A percentile compares a stretch with the other conserved stretches of the same genome.
Conservation (phyloP, 2,113 vertebrate species). For the Leptobrachium ailaonicum region DNA sequence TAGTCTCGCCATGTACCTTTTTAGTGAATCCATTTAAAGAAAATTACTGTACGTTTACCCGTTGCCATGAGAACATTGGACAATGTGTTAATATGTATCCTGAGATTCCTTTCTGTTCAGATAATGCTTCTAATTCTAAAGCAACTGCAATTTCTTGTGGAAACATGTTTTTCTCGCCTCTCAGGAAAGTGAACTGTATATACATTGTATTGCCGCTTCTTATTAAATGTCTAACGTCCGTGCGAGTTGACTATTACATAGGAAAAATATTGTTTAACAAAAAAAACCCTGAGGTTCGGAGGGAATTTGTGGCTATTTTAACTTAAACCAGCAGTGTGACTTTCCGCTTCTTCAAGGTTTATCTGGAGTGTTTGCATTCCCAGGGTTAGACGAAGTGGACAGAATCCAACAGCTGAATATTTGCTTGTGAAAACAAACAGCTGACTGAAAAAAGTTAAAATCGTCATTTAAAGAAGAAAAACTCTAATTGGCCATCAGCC, state of each 20-base stretch:
- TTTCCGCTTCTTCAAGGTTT: neutral
- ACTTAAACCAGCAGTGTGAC: neutral
- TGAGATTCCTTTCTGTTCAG: constrained; percentile 1
- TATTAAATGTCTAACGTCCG: no score
- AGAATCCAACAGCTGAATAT: neutral
- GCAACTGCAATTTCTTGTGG: neutral
- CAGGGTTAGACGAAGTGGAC: neutral
- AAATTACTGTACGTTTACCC: neutral
- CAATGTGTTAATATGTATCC: neutral
- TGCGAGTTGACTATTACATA: no score
- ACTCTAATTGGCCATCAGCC: no score
- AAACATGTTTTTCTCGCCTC: neutral
- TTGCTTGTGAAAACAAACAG: neutral
- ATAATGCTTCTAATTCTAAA: neutral
- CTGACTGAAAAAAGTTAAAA: neutral
- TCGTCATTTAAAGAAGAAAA: no score
- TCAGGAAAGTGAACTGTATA: neutral
- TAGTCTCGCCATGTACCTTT: no score
- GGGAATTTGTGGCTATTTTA: neutral
- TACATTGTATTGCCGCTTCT: no score
- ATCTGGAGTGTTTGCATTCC: neutral
- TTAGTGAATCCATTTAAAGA: no score
- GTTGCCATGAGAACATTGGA: neutral
- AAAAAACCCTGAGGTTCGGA: no score
- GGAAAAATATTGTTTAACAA: no score